Conservation (phyloP, 2,113 vertebrate species). For the Dascyllus trimaculatus region DNA sequence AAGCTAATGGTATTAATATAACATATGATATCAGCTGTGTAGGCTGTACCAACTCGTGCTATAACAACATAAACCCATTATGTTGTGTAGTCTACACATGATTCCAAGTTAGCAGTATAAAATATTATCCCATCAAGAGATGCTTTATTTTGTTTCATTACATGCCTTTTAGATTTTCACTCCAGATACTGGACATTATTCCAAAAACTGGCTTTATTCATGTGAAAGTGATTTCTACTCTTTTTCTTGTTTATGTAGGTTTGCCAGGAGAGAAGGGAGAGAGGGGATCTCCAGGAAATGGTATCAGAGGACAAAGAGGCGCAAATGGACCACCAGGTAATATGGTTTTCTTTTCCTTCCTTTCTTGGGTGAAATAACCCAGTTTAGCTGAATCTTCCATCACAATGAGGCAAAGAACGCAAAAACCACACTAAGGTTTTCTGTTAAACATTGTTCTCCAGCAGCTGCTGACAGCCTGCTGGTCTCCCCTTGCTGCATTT, state of each 20-base stretch:
- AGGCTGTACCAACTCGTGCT: not conserved
- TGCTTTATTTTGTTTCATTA: not conserved
- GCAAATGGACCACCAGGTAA: constrained; percentile 91
- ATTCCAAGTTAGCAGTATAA: not conserved
- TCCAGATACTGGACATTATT: not conserved
- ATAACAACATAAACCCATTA: constrained; percentile 8
- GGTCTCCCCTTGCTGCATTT: constrained; percentile 8
- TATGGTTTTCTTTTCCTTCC: not conserved
- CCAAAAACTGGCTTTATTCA: not conserved
- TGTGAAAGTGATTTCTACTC: not conserved
- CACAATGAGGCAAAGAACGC: constrained; percentile 8
- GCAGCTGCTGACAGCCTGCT: constrained; percentile 35
- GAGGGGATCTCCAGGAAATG: constrained; percentile 87
- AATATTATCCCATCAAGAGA: not conserved
- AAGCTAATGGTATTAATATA: not conserved
- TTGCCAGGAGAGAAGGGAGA: constrained; percentile 96
- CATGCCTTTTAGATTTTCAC: not conserved
- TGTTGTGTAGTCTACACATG: not conserved
- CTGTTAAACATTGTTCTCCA: constrained; percentile 18
- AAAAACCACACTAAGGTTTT: not conserved
- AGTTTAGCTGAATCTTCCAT: not conserved
- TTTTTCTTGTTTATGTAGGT: constrained; percentile 80
- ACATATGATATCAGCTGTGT: not conserved
- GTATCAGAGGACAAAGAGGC: constrained; percentile 92
- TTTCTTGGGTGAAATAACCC: not conserved